Conservation (phyloP, 2,113 vertebrate genomes). For the Acanthisitta chloris region DNA sequence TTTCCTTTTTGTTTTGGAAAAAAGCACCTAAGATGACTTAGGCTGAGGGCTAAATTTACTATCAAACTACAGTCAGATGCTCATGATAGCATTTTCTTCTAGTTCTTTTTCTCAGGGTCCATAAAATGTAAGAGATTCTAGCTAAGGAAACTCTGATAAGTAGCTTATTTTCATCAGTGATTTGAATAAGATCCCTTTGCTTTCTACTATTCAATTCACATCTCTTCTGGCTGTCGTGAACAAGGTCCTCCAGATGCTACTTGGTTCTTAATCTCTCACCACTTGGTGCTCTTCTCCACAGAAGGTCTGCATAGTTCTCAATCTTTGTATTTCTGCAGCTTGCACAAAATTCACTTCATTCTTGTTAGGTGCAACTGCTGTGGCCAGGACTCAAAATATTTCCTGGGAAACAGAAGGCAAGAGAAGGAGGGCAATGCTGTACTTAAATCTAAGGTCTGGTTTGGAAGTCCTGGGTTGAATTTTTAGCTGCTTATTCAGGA, state of each 20-base stretch:
- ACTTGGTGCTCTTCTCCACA: background rate
- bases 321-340: background rate
- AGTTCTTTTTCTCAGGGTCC: background rate
- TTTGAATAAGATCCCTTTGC: background rate
- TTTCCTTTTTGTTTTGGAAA: background rate
- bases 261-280: background rate
- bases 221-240: accelerated
- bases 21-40: background rate
- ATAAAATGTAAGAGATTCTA: background rate
- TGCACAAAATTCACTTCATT: background rate
- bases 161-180: background rate
- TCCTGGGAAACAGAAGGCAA: background rate
- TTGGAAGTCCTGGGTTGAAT: background rate
- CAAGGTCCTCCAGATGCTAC: background rate
- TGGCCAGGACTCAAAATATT: background rate
- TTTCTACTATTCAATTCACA: accelerated
- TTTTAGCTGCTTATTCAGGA: background rate
- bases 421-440: background rate
- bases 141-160: background rate
- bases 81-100: background rate
- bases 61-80: background rate
- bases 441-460: background rate
- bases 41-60: background rate
- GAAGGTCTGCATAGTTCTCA: background rate
- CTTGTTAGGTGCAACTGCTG: background rate